These are phyloP conservation scores for Acridotheres tristis DNA, from an alignment of 2,797 vertebrate genomes.

Conservation along the genomic window DNA sequence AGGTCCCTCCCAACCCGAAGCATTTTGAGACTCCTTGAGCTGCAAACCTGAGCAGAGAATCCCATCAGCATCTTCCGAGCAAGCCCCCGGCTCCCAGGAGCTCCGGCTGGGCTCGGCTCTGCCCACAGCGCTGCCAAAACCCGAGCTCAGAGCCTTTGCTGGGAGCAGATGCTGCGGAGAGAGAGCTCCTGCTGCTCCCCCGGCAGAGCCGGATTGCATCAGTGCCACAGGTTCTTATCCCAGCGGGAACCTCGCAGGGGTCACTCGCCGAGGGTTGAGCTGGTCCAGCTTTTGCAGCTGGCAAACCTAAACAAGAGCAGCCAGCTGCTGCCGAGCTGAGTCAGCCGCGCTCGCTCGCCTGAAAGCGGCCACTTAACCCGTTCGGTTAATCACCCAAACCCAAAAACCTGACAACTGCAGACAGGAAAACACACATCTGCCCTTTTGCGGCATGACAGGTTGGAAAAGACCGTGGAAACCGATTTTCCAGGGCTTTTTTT, in stretches of 20 bases:
- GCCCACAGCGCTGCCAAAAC: not conserved
- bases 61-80: not conserved
- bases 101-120: not conserved
- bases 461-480: not conserved
- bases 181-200: not conserved
- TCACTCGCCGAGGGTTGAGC: not conserved
- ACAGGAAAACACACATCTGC: not conserved
- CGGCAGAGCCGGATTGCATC: not conserved
- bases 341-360: not conserved
- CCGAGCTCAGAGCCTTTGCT: not conserved
- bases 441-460: not conserved
- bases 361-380: constrained; percentile 24
- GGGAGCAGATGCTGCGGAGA: not conserved
- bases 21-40: not conserved
- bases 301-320: constrained; percentile 36
- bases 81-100: not conserved
- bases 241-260: not conserved
- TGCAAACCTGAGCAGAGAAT: not conserved
- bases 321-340: constrained; percentile 34
- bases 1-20: not conserved
- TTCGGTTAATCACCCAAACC: not conserved
- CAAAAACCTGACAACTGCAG: not conserved
- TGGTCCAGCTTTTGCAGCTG: constrained; percentile 49
- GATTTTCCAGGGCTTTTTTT: constrained; percentile 13
- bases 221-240: not conserved